Base-by-base conservation (phyloP, 2,888 invertebrate species). In the Drosophila anomalata region DNA sequence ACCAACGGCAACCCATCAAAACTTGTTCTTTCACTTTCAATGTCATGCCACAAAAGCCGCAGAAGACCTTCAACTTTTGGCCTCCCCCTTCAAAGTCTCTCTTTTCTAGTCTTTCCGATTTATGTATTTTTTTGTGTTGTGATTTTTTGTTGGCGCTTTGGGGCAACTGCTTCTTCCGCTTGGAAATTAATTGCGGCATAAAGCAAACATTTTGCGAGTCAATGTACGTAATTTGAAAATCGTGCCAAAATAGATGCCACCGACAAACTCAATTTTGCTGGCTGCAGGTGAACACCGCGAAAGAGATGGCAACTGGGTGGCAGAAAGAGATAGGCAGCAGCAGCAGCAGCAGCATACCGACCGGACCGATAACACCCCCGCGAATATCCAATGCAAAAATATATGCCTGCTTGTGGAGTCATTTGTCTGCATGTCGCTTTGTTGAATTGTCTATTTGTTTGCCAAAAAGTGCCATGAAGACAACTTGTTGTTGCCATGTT, bases 11-110 rank as follows among this genome's bases (percentile, higher is more conserved):
- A 62, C 31, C 61, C 61, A 62, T 62, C 59, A 73, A 87, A 85
- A 85, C 84, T 85, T 87, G 87, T 85, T 85, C 84, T 85, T 85
- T 85, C 84, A 85, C 84, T 85, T 85, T 85, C 87, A 85, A 85
- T 85, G 84, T 87, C 84, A 87, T 67, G 85, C 79, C 81, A 73
- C 53, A 54, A 63, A 66, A 42, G 62, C 53, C 70, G 70, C 74
- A 75, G 73, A 84, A 87, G 84, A 85, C 84, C 84, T 85, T 85
- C 87, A 85, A 85, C 87, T 84, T 78, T 17, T 42, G 72, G 70
- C 66, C 46, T 55, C 75, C 61, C 39, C 56, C 29, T 29, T 29
- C 29, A 29, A 29, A 29, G 29, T 3, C 29, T 29, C 29, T 29
- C 29, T 29, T 29, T 29, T 29, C 29, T 29, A 29, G 29, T 29